These are phyloP conservation scores for Himalopsyche tibetana DNA, from an alignment of 2,888 invertebrate species.

Conservation along the genomic window DNA sequence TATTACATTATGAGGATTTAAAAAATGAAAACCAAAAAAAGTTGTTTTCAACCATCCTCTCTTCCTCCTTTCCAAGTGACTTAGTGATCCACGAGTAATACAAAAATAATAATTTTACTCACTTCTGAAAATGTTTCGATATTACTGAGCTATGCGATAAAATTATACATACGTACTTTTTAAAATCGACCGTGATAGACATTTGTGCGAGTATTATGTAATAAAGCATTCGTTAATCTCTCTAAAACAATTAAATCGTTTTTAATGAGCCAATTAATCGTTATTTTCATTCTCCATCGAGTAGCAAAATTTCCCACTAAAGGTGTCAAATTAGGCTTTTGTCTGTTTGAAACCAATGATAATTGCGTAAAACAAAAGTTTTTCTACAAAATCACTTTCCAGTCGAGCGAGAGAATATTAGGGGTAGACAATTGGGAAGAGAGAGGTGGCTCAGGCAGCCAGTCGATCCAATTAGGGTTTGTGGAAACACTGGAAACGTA, in stretches of 20 bases:
- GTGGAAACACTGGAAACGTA: slow-evolving; percentile 28
- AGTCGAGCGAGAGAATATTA: background rate
- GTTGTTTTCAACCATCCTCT: no score
- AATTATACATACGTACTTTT: no score
- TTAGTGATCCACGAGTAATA: no score
- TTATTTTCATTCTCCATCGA: background rate
- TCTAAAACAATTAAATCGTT: background rate
- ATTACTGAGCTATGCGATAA: no score
- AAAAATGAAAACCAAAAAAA: no score
- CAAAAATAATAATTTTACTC: no score
- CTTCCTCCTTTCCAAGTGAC: no score
- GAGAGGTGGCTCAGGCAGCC: background rate
- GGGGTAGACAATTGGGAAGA: background rate
- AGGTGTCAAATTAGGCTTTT: slow-evolving; percentile 27
- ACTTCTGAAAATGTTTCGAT: no score
- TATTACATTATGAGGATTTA: no score
- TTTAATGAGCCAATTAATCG: background rate
- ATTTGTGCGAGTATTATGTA: no score
- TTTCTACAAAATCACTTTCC: slow-evolving; percentile 25
- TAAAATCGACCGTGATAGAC: no score
- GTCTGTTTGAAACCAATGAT: slow-evolving; percentile 31
- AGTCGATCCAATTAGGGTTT: slow-evolving; percentile 21
- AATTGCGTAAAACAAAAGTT: slow-evolving; percentile 40
- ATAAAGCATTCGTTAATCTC: background rate
- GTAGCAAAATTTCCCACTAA: background rate